Evolutionary conservation across 1,140 invertebrate species (phyloP), one percentile per base, ranked within the genome.

Genomic region (Aphidius gifuensis): DNA sequence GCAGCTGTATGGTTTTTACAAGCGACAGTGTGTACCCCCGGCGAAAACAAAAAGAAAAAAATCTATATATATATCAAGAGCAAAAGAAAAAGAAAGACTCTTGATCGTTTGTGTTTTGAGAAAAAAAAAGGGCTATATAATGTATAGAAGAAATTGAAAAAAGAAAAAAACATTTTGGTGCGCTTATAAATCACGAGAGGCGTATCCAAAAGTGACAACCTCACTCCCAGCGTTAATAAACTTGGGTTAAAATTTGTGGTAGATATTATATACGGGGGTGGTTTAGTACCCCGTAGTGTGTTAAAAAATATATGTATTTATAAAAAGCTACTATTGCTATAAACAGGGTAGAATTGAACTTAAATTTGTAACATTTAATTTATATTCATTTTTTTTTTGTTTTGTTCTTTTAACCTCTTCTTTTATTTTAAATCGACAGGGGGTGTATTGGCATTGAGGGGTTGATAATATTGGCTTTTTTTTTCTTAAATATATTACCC

Each of bases 201-300:
- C 67, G 64, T 66, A 60, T 44, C 62, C 61, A 40, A 69, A 68
- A 69, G 61, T 66, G 67, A 69, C 67, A 66, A 66, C 63, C 64
- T 68, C 64, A 66, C 61, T 64, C 67, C 64, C 64, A 43, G 57
- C 58, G 60, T 66, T 69, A 69, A 66, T 69, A 69, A 69, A 69
- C 58, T 49, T 43, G 53, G 32, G 46, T 9, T 49, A 21, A 58
- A 32, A n/a, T 50, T n/a, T 5, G 42, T 48, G 59, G 47, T 44
- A 16, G 49, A 40, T 23, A 40, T 9, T 5, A 42, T 48, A 47
- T 21, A 56, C 47, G 43, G 49, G 61, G 50, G 58, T 40, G 58
- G 57, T 49, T 46, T 43, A 45, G 45, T 46, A 44, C 54, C 57
- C 61, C 49, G 51, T 39, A 62, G 60, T 65, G 50, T 61, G 57